These are phyloP conservation scores for Mormyrus proboscirostris DNA, from an alignment of 2,797 vertebrate genomes.

Conservation along the genomic window DNA sequence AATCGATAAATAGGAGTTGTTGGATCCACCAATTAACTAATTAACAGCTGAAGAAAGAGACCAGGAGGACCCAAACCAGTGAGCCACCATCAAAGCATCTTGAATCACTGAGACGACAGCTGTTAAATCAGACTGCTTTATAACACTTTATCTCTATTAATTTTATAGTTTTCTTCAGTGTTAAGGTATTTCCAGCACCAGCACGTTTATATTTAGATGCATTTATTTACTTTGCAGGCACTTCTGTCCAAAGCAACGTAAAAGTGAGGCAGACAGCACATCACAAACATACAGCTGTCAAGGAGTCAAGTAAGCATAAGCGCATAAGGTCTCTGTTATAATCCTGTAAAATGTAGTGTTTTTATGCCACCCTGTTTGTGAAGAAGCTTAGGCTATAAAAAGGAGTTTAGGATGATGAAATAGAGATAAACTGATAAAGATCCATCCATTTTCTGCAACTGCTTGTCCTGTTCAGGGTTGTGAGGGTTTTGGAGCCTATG, in stretches of 20 bases:
- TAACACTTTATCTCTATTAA: slow-evolving; percentile 45
- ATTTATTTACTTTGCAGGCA: neutral
- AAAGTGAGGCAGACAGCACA: neutral
- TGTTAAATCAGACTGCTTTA: slow-evolving; percentile 42
- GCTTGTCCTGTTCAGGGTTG: neutral
- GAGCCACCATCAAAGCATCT: slow-evolving; percentile 37
- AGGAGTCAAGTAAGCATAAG: neutral
- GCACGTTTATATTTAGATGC: neutral
- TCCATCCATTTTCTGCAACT: neutral
- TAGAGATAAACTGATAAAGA: neutral
- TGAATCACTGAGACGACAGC: slow-evolving; percentile 54
- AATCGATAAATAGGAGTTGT: slow-evolving; percentile 4
- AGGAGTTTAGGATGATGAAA: neutral
- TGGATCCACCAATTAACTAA: slow-evolving; percentile 33
- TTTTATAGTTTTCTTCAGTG: slow-evolving; percentile 12
- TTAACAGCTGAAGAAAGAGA: slow-evolving; percentile 36
- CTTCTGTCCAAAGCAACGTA: neutral
- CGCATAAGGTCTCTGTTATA: neutral
- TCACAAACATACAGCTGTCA: neutral
- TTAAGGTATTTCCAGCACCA: neutral
- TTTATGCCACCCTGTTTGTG: neutral
- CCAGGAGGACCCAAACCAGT: slow-evolving; percentile 50
- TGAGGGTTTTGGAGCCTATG: neutral
- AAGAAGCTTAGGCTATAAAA: neutral
- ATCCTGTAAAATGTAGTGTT: neutral